These are phyloP conservation scores for Dicrostonyx torquatus DNA, from an alignment of 2,797 vertebrate species.

Conservation along the genomic window DNA sequence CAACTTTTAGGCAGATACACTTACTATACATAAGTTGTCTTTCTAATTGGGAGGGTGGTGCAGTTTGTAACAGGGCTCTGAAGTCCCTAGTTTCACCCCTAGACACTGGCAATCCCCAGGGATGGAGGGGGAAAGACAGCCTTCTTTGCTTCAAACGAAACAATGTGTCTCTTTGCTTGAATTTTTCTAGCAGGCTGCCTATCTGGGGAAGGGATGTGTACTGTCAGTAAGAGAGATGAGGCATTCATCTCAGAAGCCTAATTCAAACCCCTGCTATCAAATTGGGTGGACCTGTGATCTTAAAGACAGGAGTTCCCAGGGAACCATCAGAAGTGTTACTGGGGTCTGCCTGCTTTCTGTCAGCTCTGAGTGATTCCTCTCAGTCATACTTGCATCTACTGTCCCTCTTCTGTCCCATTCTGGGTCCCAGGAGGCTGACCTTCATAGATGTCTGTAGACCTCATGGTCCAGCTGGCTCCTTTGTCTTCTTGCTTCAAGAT, in stretches of 20 bases:
- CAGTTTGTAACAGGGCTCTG: background rate
- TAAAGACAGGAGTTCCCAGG: rapidly evolving
- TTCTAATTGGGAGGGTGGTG: background rate
- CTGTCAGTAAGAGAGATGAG: rapidly evolving
- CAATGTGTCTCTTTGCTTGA: conserved; percentile 28
- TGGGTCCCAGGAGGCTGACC: background rate
- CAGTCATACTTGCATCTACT: rapidly evolving
- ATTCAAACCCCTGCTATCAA: background rate
- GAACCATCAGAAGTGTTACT: rapidly evolving
- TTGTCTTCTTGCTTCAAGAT: background rate
- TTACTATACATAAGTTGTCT: background rate
- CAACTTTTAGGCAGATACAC: background rate
- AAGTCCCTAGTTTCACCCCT: background rate
- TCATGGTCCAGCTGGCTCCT: rapidly evolving
- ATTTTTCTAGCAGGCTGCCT: background rate
- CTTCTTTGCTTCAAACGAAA: background rate
- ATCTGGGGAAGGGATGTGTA: background rate
- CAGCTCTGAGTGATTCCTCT: background rate
- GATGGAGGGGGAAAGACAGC: background rate
- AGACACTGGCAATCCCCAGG: background rate
- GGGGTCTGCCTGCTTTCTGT: background rate
- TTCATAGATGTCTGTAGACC: background rate
- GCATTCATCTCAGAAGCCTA: background rate
- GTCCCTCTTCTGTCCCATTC: rapidly evolving
- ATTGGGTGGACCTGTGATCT: background rate